These are phyloP conservation scores for Polydrusus cervinus DNA, from an alignment of 2,888 invertebrate genomes.

Conservation along the genomic window DNA sequence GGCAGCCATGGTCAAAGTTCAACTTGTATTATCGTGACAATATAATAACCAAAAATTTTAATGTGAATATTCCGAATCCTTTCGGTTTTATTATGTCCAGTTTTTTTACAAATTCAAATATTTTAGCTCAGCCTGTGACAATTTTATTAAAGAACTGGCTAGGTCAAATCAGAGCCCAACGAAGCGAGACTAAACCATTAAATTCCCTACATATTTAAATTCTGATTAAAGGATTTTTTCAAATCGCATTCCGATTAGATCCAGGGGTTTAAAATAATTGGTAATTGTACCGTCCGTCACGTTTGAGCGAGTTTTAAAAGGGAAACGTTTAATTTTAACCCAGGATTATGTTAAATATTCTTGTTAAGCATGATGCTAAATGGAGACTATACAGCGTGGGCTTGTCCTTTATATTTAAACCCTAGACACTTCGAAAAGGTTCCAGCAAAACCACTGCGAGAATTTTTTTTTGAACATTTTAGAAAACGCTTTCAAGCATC, in stretches of 20 bases:
- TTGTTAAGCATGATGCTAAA: not conserved
- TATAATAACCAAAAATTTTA: too few relatives aligned
- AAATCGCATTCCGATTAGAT: slow-evolving; percentile 31
- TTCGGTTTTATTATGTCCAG: too few relatives aligned
- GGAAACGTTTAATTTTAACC: slow-evolving; percentile 5
- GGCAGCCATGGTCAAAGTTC: too few relatives aligned
- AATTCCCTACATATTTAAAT: slow-evolving; percentile 37
- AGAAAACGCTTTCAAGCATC: too few relatives aligned
- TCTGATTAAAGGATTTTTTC: slow-evolving; percentile 49
- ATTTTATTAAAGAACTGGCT: slow-evolving; percentile 2
- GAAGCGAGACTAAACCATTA: slow-evolving; percentile 44
- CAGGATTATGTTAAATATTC: slow-evolving; percentile 6
- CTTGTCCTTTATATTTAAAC: not conserved
- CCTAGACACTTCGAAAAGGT: too few relatives aligned
- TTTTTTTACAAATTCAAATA: too few relatives aligned
- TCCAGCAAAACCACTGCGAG: too few relatives aligned
- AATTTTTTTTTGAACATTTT: too few relatives aligned
- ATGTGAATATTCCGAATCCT: too few relatives aligned
- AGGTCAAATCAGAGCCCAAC: slow-evolving; percentile 21
- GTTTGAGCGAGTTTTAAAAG: not conserved
- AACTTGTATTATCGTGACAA: too few relatives aligned
- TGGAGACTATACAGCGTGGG: not conserved
- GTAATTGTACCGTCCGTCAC: slow-evolving; percentile 14
- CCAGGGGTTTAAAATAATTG: slow-evolving; percentile 32
- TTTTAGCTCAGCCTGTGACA: slow-evolving; percentile 6